phyloP scores from a whole-genome alignment of 2,797 vertebrate species.

The Phyllotis vaccarum region DNA sequence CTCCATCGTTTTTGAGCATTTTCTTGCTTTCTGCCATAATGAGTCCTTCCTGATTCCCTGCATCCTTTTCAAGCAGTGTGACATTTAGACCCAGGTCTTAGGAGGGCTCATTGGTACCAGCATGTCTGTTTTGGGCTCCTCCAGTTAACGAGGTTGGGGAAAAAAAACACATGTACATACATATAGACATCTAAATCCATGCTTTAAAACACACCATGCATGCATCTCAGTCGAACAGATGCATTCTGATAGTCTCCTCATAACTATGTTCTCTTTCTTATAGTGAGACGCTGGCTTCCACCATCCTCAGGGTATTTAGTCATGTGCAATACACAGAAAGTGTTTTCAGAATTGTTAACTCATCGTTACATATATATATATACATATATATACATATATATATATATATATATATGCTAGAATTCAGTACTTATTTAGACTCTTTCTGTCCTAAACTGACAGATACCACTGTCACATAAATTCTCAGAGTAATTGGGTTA shows the following conservation, averaged over 20 bases:
- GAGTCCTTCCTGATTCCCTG: not conserved
- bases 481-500: not conserved
- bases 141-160: not conserved
- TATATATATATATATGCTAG: not conserved
- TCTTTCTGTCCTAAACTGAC: not conserved
- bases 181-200: not conserved
- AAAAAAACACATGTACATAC: not conserved
- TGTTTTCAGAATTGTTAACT: not conserved
- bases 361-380: not conserved
- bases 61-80: conserved; percentile 3
- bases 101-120: not conserved
- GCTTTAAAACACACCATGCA: not conserved
- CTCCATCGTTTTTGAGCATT: not conserved
- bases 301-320: not conserved
- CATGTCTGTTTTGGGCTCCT: not conserved
- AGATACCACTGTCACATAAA: not conserved
- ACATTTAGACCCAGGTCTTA: not conserved
- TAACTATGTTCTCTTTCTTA: not conserved
- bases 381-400: not conserved
- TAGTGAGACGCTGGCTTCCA: not conserved
- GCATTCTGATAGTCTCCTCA: not conserved
- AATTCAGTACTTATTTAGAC: not conserved
- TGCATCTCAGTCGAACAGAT: not conserved
- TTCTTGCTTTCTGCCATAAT: not conserved
- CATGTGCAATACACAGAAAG: not conserved